phyloP scores from a whole-genome alignment of 1,140 invertebrate species.

The Anastrepha obliqua region DNA sequence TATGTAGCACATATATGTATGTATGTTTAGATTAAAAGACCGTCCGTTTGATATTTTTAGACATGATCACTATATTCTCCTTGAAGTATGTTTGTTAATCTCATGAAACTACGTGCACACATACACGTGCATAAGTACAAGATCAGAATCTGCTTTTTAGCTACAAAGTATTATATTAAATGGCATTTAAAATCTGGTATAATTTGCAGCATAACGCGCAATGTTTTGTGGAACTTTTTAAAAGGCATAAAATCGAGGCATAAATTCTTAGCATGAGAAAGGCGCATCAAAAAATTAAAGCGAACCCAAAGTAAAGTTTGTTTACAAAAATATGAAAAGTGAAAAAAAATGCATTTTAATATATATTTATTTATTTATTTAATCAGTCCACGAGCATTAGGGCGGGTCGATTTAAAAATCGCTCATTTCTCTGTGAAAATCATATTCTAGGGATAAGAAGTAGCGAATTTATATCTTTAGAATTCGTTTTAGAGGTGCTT shows the following conservation, averaged over 20 bases:
- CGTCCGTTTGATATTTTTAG: conserved; percentile 44
- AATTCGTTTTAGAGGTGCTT: no score
- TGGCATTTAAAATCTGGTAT: neutral
- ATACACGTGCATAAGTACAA: no score
- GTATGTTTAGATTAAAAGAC: conserved; percentile 45
- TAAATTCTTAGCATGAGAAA: neutral
- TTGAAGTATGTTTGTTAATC: conserved; percentile 7
- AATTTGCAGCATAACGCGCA: neutral
- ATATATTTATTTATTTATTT: no score
- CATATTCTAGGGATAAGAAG: no score
- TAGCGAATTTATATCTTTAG: no score
- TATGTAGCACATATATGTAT: neutral
- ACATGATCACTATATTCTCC: conserved; percentile 37
- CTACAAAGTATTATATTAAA: neutral
- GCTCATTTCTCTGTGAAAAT: no score
- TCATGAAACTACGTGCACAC: neutral
- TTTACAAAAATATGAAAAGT: no score
- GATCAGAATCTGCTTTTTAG: neutral
- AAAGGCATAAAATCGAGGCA: neutral
- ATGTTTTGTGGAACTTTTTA: neutral
- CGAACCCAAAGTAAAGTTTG: no score
- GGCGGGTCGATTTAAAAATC: no score
- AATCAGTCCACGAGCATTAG: no score
- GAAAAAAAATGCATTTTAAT: no score
- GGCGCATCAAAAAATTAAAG: neutral